A percentile compares a stretch with the other conserved stretches of the same genome.
phyloP scores from a whole-genome alignment of 92 coral and sea anemone species.

The Hydrozoanthus gracilis region DNA sequence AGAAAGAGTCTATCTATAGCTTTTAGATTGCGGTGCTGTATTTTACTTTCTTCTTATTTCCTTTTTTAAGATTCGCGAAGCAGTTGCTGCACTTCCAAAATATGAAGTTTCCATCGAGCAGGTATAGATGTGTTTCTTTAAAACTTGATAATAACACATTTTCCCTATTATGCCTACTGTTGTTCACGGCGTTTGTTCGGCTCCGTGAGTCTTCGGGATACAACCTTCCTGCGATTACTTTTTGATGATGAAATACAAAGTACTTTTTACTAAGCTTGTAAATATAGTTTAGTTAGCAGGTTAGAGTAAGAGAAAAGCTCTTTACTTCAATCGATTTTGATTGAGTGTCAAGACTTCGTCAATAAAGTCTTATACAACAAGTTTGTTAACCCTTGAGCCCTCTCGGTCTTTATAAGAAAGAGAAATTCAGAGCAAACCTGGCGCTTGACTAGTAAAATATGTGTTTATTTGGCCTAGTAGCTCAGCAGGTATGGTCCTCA shows the following conservation, averaged over 20 bases:
- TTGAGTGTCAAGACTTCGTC: too few relatives aligned
- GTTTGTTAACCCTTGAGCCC: too few relatives aligned
- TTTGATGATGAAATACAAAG: not conserved
- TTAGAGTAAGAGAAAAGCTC: too few relatives aligned
- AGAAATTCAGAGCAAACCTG: too few relatives aligned
- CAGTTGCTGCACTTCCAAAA: constrained; percentile 84
- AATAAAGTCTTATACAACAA: too few relatives aligned
- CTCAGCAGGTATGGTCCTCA: constrained; percentile 71
- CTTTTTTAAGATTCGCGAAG: constrained; percentile 81
- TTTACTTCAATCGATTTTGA: too few relatives aligned
- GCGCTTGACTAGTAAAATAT: not conserved
- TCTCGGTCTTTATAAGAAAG: too few relatives aligned
- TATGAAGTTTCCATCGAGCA: constrained; percentile 93
- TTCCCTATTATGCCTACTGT: too few relatives aligned
- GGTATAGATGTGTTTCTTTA: constrained; percentile 47
- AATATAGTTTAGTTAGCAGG: too few relatives aligned
- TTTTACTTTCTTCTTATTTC: not conserved
- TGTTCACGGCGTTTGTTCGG: too few relatives aligned
- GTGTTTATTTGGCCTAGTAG: constrained; percentile 44
- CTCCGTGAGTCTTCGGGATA: not conserved
- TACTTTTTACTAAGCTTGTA: not conserved
- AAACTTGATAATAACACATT: not conserved
- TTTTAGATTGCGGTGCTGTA: not conserved
- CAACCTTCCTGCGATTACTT: not conserved
- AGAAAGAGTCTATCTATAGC: too few relatives aligned